These are phyloP conservation scores for Pelusios castaneus DNA, from an alignment of 2,113 vertebrate species.

Conservation along the genomic window DNA sequence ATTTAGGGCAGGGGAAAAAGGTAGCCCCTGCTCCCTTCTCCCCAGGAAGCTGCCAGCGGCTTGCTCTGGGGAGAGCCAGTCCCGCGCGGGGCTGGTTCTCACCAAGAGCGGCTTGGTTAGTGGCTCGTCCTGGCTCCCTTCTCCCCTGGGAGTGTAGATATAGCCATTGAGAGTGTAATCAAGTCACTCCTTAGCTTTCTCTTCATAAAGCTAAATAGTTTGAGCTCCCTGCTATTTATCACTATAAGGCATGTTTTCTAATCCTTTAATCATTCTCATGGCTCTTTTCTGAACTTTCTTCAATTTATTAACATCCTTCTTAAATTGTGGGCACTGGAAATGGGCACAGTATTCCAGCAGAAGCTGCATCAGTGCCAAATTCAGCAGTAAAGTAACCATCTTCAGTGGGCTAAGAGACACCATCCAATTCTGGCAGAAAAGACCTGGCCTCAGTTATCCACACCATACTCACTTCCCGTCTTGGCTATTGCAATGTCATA, in stretches of 20 bases:
- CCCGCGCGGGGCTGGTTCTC: too few species aligned
- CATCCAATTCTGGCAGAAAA: background rate
- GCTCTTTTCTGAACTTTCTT: background rate
- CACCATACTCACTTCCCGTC: background rate
- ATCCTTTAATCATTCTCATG: background rate
- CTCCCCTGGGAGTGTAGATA: too few species aligned
- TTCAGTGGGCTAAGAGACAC: background rate
- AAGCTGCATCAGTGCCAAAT: background rate
- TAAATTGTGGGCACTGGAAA: background rate
- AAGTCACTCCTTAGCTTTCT: background rate
- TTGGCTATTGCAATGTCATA: background rate
- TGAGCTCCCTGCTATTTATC: too few species aligned
- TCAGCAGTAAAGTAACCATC: background rate
- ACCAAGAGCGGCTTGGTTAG: too few species aligned
- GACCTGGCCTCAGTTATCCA: background rate
- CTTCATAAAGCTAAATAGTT: background rate
- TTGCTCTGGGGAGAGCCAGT: too few species aligned
- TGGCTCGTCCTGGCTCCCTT: too few species aligned
- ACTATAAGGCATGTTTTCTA: too few species aligned
- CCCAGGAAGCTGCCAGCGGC: too few species aligned
- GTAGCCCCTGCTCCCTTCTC: too few species aligned
- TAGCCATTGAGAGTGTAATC: background rate
- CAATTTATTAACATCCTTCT: background rate
- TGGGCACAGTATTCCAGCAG: too few species aligned
- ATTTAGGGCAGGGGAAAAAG: too few species aligned